A percentile compares a stretch with the other conserved stretches of the same genome.
Conservation (phyloP, 1,140 invertebrate genomes). For the Macrostomum lignano region DNA sequence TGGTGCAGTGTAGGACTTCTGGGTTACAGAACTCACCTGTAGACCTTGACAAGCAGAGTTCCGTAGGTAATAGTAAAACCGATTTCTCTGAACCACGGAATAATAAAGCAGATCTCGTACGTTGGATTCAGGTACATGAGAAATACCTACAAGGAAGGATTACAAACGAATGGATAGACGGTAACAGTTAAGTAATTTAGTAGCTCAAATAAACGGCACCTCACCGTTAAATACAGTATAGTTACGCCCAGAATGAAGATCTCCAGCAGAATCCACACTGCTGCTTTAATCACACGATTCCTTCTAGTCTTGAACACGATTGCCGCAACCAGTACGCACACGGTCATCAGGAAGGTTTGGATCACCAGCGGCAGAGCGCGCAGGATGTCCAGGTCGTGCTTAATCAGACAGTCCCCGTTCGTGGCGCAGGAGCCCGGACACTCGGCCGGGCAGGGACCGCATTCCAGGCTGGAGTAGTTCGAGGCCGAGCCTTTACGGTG, state of each 20-base stretch:
- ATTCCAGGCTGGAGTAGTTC: too few relatives aligned
- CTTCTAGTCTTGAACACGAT: slow-evolving; percentile 44
- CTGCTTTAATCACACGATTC: slow-evolving; percentile 46
- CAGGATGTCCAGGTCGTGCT: slow-evolving; percentile 32
- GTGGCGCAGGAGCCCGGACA: slow-evolving; percentile 32
- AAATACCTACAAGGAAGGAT: too few relatives aligned
- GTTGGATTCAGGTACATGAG: too few relatives aligned
- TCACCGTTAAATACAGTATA: slow-evolving; percentile 52
- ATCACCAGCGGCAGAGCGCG: slow-evolving; percentile 38
- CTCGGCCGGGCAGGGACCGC: slow-evolving; percentile 32
- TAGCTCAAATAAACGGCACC: slow-evolving; percentile 13
- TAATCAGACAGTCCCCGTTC: slow-evolving; percentile 31
- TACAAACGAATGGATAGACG: too few relatives aligned
- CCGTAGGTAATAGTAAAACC: slow-evolving; percentile 69
- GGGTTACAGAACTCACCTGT: too few relatives aligned
- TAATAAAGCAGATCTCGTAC: slow-evolving; percentile 45
- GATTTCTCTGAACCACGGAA: slow-evolving; percentile 58
- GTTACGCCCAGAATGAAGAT: slow-evolving; percentile 51
- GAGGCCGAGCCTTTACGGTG: too few relatives aligned
- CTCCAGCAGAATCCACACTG: slow-evolving; percentile 63
- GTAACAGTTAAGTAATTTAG: too few relatives aligned
- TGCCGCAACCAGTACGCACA: slow-evolving; percentile 38
- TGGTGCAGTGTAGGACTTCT: too few relatives aligned
- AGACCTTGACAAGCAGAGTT: slow-evolving; percentile 55
- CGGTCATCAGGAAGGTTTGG: slow-evolving; percentile 41